A percentile compares a stretch with the other conserved stretches of the same genome.
Conservation (phyloP, 2,888 invertebrate species). For the Tanypteryx hageni region DNA sequence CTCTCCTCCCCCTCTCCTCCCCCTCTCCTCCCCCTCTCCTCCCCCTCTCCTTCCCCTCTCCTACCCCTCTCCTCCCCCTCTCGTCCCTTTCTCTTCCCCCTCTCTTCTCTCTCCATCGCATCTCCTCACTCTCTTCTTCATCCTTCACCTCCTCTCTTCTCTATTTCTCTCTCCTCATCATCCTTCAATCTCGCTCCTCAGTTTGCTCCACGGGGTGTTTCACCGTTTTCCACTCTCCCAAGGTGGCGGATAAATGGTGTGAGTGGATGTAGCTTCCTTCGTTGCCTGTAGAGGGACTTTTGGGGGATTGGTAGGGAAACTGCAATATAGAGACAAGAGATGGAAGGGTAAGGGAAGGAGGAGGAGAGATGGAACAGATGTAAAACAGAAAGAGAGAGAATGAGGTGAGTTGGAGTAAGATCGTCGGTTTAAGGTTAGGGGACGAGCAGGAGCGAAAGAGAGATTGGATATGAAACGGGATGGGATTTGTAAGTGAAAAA, state of each 20-base stretch:
- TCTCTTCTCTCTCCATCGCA: too few species aligned
- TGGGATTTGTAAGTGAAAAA: too few species aligned
- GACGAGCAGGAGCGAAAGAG: not conserved
- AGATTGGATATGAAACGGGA: not conserved
- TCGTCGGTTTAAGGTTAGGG: not conserved
- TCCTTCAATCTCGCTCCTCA: not conserved
- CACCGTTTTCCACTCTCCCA: not conserved
- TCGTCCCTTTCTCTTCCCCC: too few species aligned
- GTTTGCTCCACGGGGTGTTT: not conserved
- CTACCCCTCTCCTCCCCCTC: too few species aligned
- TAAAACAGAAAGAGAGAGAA: not conserved
- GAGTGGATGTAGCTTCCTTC: not conserved
- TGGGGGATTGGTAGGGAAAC: not conserved
- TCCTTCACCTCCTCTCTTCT: too few species aligned
- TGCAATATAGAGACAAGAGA: not conserved
- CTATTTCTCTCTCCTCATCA: too few species aligned
- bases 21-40: not conserved
- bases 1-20: not conserved
- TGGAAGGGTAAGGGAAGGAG: not conserved
- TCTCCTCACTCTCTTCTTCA: too few species aligned
- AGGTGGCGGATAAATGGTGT: constrained; percentile 31
- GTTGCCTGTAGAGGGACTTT: not conserved
- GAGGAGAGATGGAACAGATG: not conserved
- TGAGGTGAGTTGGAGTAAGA: not conserved
- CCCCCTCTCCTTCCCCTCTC: not conserved